Base-by-base conservation (phyloP, 1,140 invertebrate genomes). In the Gryllus bimaculatus region DNA sequence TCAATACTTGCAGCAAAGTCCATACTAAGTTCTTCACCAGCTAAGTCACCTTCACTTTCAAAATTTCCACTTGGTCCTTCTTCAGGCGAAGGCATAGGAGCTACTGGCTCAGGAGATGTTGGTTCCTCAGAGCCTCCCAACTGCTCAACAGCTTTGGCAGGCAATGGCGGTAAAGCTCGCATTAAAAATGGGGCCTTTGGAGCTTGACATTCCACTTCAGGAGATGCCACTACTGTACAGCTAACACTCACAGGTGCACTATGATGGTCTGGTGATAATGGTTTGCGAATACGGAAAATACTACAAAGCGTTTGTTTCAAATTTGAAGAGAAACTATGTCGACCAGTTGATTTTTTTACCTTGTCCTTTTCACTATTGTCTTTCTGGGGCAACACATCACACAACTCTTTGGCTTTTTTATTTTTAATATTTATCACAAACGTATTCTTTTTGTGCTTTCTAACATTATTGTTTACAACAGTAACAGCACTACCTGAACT, bases 1-100 rank as follows among this genome's bases (percentile, higher is more conserved):
- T 96, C 93, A 83, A 97, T 96, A 81, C 94, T 96, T 7, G 93
- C 93, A 20, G 95, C 94, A 88, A 97, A 96, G 85, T 97, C 95
- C 85, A 93, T 90, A 48, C 87, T 89, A 0, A 85, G 87, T 82
- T 89, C 87, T 75, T 88, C 87, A 5, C 87, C 85, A 74, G n/a
- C 39, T 48, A 73, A 20, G 15, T 78, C 78, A 4, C 85, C 81
- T 26, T 86, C 83, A 18, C 86, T 89, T 0, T 88, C 88, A 18
- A 47, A 39, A 76, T 13, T 47, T 47, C 13, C 48, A 26, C 47
- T 73, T 12, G 78, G 78, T 7, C 73, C 74, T 10, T 79, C 78
- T 82, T 78, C 78, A 83, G 83, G 77, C 83, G 82, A 79, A 76
- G 84, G 85, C 21, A 85, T 79, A 18, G 85, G 85, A 66, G 54